Evolutionary conservation across 2,888 invertebrate genomes (phyloP).

Genomic region (Polydrusus cervinus): DNA sequence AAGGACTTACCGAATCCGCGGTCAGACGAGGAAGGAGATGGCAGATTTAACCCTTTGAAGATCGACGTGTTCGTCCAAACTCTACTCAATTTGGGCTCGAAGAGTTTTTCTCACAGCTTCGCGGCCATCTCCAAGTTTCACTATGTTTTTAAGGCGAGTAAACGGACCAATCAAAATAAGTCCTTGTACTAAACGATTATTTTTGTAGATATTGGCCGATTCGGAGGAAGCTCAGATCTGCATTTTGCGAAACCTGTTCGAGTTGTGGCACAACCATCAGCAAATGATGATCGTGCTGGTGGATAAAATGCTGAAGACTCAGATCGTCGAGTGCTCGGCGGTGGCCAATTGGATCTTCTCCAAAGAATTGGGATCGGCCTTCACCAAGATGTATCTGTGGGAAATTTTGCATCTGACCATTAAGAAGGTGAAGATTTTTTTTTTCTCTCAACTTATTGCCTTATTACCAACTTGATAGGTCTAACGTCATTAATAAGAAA

Average conservation of each 20-base stretch:
- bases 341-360: constrained; percentile 99
- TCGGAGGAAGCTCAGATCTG: constrained; percentile 97
- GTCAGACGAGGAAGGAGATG: constrained; percentile 83
- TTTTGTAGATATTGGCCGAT: constrained; percentile 85
- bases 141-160: constrained; percentile 86
- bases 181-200: not conserved
- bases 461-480: too few species aligned
- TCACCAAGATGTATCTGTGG: constrained; percentile 96
- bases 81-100: constrained; percentile 92
- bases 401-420: constrained; percentile 97
- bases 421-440: constrained; percentile 75
- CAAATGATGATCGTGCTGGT: constrained; percentile 98
- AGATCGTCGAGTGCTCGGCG: constrained; percentile 96
- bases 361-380: constrained; percentile 92
- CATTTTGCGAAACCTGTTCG: constrained; percentile 92
- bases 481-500: too few species aligned
- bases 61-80: constrained; percentile 99
- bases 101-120: constrained; percentile 98
- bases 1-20: constrained; percentile 90
- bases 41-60: constrained; percentile 91
- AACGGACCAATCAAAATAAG: not conserved
- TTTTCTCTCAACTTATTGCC: too few species aligned
- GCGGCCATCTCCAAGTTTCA: constrained; percentile 98
- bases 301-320: constrained; percentile 97
- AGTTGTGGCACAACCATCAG: constrained; percentile 96